Evolutionary conservation across 37 sponge, comb jelly and placozoan genomes (phyloP), one percentile per base, ranked within the genome.

Genomic region (Dysidea cf. avara): DNA sequence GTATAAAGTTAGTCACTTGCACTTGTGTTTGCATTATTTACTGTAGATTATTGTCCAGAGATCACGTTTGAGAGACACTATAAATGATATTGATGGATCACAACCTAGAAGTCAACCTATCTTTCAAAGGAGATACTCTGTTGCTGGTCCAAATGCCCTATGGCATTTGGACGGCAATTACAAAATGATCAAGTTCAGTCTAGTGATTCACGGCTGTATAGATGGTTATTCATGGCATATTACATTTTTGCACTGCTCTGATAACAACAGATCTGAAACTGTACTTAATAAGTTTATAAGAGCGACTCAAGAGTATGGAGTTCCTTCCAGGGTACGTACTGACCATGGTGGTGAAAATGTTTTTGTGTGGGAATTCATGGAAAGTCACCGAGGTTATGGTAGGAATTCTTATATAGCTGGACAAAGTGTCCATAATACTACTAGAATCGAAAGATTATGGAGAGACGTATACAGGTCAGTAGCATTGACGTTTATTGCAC

Each of bases 141-240:
- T 76, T 43, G 53, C 66, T 61, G 66, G 40, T 66, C 78, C 78
- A 17, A 76, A 76, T 51, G 53, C 40, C 34, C 66, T 76, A 2
- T 76, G 78, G 78, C 78, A 76, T 33, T 18, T 76, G 4, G 78
- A 76, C 49, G 78, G 64, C 7, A 76, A 76, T 31, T 66, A 76
- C 32, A 76, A 66, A 52, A 3, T 76, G 32, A 51, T 69, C 29
- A 68, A 40, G 46, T 43, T 12, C 46, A 17, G 53, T 39, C 39
- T 76, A 40, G 78, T 76, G 13, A 50, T 76, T 5, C 78, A 76
- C 30, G 78, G 78, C 2, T n/a, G 78, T 39, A 76, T 64, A 29
- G 78, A 76, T 76, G 78, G 78, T 9, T 76, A 48, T 48, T 46
- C 50, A 12, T n/a, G 78, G 14, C 21, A 47, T 16, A 76, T 76